These are phyloP conservation scores for Tethya wilhelma DNA, from an alignment of 37 sponge, comb jelly and placozoan species.

Conservation along the genomic window DNA sequence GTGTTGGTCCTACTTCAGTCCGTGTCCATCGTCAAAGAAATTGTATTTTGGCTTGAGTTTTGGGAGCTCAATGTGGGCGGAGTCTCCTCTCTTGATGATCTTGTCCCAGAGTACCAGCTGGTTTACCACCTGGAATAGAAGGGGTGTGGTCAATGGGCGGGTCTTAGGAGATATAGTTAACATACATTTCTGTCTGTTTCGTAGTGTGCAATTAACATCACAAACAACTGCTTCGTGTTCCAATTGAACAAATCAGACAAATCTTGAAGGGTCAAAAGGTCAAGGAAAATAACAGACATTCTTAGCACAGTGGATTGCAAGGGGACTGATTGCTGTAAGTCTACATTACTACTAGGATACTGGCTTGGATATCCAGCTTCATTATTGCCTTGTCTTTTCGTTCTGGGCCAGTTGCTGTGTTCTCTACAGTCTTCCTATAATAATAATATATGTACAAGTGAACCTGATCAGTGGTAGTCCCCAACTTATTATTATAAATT, in stretches of 20 bases:
- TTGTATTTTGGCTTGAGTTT: constrained; percentile 72
- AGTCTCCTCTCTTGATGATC: constrained; percentile 86
- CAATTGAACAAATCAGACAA: constrained; percentile 88
- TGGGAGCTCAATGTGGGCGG: constrained; percentile 57
- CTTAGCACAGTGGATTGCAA: not conserved
- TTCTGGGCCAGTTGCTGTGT: constrained; percentile 35
- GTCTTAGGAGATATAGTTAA: not conserved
- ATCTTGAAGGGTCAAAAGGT: constrained; percentile 29
- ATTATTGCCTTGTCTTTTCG: constrained; percentile 54
- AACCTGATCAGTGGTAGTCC: no score
- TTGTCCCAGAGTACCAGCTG: constrained; percentile 97
- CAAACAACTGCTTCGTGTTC: constrained; percentile 96
- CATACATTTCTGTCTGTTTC: constrained; percentile 73
- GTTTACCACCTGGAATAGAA: constrained; percentile 50
- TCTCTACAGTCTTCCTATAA: constrained; percentile 12
- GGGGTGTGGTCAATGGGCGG: not conserved
- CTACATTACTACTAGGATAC: constrained; percentile 32
- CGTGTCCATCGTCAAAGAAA: constrained; percentile 94
- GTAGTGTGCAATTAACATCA: constrained; percentile 88
- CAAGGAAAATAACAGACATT: not conserved
- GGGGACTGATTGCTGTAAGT: not conserved
- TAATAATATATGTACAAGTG: no score
- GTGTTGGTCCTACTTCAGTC: constrained; percentile 57
- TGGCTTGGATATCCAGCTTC: constrained; percentile 46
- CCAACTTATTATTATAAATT: no score